Conservation (phyloP, 2,113 vertebrate genomes). For the Antechinus stuartii region DNA sequence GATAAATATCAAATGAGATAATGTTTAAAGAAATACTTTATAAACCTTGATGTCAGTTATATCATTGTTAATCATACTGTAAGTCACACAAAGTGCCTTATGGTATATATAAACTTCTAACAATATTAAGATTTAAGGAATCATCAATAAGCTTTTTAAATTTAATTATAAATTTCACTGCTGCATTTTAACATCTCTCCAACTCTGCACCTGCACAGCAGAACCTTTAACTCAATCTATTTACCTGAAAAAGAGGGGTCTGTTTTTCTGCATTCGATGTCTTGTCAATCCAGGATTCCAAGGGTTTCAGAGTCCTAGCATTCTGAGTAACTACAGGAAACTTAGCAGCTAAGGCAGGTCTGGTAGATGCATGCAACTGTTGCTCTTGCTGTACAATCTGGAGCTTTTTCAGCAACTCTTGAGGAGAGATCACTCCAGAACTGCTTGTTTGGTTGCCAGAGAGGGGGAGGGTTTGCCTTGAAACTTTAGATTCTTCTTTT, state of each 20-base stretch:
- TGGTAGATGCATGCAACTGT: conserved; percentile 79
- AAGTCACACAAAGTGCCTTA: not conserved
- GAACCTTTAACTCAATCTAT: not conserved
- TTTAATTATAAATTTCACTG: not conserved
- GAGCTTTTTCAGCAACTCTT: conserved; percentile 92
- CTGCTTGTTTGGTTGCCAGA: conserved; percentile 69
- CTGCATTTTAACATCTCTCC: not conserved
- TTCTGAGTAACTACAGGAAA: conserved; percentile 84
- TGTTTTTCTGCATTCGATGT: conserved; percentile 81
- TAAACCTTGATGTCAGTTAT: not conserved
- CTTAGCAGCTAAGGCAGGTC: conserved; percentile 89
- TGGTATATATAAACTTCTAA: not conserved
- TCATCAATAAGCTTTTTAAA: not conserved
- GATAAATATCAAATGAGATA: not conserved
- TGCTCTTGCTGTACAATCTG: conserved; percentile 93
- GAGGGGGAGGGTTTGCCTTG: conserved; percentile 63
- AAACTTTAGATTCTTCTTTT: conserved; percentile 76
- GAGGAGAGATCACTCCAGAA: conserved; percentile 88
- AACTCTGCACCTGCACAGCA: not conserved
- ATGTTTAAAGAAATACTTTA: not conserved
- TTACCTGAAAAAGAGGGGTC: conserved; percentile 88
- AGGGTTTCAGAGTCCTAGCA: conserved; percentile 59
- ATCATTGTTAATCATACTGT: not conserved
- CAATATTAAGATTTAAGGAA: not conserved
- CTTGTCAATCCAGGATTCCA: conserved; percentile 82